Base-by-base conservation (phyloP, 2,113 vertebrate genomes). In the Butastur rufipennis region DNA sequence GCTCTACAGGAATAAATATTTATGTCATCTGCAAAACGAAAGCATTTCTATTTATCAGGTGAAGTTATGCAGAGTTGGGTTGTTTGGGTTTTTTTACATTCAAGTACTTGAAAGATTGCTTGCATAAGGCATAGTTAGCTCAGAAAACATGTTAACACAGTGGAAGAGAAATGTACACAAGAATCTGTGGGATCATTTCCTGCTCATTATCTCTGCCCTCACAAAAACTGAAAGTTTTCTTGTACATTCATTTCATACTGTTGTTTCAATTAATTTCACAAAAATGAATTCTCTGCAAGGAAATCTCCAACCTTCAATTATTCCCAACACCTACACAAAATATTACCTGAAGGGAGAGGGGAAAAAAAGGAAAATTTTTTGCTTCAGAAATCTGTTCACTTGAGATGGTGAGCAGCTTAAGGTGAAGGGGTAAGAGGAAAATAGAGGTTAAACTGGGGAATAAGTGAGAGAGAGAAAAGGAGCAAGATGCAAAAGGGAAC, bases 191-290 rank as follows among this genome's bases (percentile, higher is more conserved):
- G 70, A 93, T 91, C 65, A 95, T 58, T 78, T 86, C 93, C 50
- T 77, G 53, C 81, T 97, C 73, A 77, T 91, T 93, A 93, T 88
- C 79, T 94, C 71, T 87, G 79, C 81, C 85, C 59, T 65, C 66
- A 77, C 7, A 81, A 80, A 92, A 62, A 1, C 7, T 5, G 1
- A 2, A 81, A 58, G 22, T 66, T 77, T 61, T 77, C 45, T 67
- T 82, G 38, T 70, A 62, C 22, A 47, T 73, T 86, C 32, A 53
- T 50, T 90, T 82, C 50, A 45, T 18, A 27, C 14, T 53, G 52
- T 48, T 78, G 53, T 38, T 93, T 73, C 87, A 91, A 88, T 72
- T 83, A 48, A 80, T 74, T 94, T 67, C 56, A 68, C 56, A 61
- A 66, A 85, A 94, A 81, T 22, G 3, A 90, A 53, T 91, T 75